Percentiles rank a stretch among this genome's conserved stretches.
phyloP scores from a whole-genome alignment of 2,113 vertebrate genomes.

The Rhagologus leucostigma region DNA sequence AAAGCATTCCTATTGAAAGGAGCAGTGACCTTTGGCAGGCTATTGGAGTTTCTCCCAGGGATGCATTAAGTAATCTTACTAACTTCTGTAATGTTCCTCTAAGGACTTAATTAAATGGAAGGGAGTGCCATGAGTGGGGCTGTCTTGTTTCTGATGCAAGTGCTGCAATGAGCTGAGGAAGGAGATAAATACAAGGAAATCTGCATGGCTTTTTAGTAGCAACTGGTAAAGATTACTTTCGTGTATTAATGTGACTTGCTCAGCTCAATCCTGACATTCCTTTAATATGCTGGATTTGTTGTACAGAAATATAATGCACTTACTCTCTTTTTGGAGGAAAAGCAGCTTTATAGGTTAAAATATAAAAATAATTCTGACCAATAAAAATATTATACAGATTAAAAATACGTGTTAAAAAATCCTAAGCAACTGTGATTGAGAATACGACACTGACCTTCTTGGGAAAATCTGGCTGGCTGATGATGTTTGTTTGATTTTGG shows the following conservation, averaged over 20 bases:
- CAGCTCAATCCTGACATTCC: background rate
- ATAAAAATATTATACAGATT: background rate
- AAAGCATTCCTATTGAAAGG: background rate
- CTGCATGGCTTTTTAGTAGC: background rate
- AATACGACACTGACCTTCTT: background rate
- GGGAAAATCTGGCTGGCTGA: background rate
- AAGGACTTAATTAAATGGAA: background rate
- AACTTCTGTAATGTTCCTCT: background rate
- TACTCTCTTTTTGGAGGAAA: background rate
- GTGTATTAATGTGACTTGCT: background rate
- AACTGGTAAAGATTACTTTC: background rate
- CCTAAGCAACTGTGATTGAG: background rate
- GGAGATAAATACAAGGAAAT: background rate
- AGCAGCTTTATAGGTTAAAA: conserved; percentile 16
- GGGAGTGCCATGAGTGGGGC: background rate
- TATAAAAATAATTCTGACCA: background rate
- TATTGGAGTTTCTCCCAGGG: background rate
- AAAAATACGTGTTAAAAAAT: background rate
- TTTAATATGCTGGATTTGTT: background rate
- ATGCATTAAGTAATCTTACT: background rate
- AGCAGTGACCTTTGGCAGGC: background rate
- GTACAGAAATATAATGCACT: background rate
- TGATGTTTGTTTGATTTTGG: background rate
- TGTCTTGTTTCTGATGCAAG: background rate
- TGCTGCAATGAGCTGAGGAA: background rate